Percentiles rank a stretch among this genome's conserved stretches.
Conservation (phyloP, 2,888 invertebrate genomes). For the Ochlodes sylvanus region DNA sequence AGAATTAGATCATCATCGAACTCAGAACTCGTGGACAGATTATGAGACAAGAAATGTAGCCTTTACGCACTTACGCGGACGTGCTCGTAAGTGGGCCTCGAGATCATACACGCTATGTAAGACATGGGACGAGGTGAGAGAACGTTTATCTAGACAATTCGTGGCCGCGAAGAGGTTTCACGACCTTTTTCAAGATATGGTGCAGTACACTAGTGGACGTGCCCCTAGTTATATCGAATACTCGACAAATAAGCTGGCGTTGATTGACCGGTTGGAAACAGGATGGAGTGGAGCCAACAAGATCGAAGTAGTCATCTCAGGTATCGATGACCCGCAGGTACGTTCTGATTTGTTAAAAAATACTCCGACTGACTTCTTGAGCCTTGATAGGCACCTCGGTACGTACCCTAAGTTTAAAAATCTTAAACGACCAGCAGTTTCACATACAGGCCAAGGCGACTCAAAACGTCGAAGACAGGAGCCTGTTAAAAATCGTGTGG, state of each 20-base stretch:
- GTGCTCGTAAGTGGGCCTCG: too few relatives aligned
- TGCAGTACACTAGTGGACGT: too few relatives aligned
- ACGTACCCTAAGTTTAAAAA: slow-evolving; percentile 1
- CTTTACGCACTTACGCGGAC: not conserved
- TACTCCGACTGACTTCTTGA: not conserved
- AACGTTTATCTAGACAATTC: too few relatives aligned
- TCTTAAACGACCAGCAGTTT: not conserved
- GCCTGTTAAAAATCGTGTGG: not conserved
- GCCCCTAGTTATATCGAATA: too few relatives aligned
- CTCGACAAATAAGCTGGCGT: too few relatives aligned
- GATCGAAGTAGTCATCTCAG: slow-evolving; percentile 43
- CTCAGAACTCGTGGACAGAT: slow-evolving; percentile 38
- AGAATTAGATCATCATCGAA: slow-evolving; percentile 39
- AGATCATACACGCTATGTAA: too few relatives aligned
- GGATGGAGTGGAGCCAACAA: too few relatives aligned
- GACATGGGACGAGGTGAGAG: too few relatives aligned
- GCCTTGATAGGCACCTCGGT: not conserved
- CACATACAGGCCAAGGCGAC: not conserved
- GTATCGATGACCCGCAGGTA: slow-evolving; percentile 42
- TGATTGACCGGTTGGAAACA: too few relatives aligned
- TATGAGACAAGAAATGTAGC: slow-evolving; percentile 31
- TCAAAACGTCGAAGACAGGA: not conserved
- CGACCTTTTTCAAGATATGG: too few relatives aligned
- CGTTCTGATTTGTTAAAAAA: slow-evolving; percentile 25
- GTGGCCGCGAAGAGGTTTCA: too few relatives aligned